Evolutionary conservation across 2,113 vertebrate species (phyloP), one percentile per base, ranked within the genome.

Genomic region (Pterophyllum scalare): DNA sequence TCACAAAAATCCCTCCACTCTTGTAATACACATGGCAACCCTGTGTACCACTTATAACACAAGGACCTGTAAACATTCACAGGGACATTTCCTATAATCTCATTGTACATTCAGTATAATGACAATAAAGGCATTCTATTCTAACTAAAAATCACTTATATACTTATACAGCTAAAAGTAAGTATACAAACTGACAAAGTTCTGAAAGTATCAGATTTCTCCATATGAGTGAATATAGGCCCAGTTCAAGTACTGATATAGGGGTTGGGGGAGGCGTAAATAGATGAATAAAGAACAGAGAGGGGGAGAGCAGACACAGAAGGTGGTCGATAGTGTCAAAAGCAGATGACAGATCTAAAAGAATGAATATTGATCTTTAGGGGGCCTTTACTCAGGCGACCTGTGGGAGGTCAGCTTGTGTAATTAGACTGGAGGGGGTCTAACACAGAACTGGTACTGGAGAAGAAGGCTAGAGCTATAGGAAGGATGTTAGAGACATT

Each of bases 311-410:
- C 84, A 93, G 91, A 94, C 93, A 89, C 88, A 90, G 87, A 92
- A 89, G 85, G 38, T 95, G 96, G 96, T 96, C 96, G 96, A 96
- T 96, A 94, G 92, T 95, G 95, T 96, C 96, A 96, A 96, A 96
- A 95, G 94, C 86, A 72, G 94, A 96, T 96, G 96, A 96, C 96
- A 95, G 96, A 96, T 96, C 95, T 96, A 95, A 95, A 96, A 96
- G 95, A 96, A 96, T 96, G 95, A 96, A 96, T 96, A 96, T 96
- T 96, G 96, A 96, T 96, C 94, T 92, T 88, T 85, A 88, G 87
- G 80, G 89, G 92, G 89, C 91, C 93, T 94, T 95, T 93, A 88
- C 90, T 91, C 87, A 80, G 91, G 88, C 80, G 95, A 95, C 95
- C 94, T 95, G 94, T 94, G 93, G 94, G 96, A 96, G 95, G 96